Base-by-base conservation (phyloP, 2,888 invertebrate genomes). In the Thymelicus sylvestris region DNA sequence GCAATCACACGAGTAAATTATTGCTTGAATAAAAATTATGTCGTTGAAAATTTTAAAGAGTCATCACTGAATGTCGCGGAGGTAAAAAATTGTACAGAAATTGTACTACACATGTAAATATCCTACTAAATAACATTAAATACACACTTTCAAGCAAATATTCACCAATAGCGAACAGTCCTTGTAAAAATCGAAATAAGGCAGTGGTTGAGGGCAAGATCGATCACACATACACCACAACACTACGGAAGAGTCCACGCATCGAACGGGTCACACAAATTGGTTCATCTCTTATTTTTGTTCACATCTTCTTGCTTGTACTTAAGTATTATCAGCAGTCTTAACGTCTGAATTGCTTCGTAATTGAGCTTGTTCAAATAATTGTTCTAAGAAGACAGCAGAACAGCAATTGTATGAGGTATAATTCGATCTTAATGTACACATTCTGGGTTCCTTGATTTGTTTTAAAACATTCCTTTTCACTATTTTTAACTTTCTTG, bases 21-120 rank as follows among this genome's bases (percentile, higher is more conserved):
- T 70, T 71, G 70, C 70, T 71, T 55, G 66, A 66, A 47, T 24
- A 57, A 57, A 6, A 52, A 69, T 57, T 48, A 62, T 44, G 61
- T 66, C 41, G n/a, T 70, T 44, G 65, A 66, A 65, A 65, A 5
- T 39, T 70, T 66, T 39, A 57, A 69, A 57, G 31, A 69, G 47
- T 69, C 59, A 66, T 55, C 62, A 59, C 59, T 48, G 24, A 52
- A 19, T 13, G 41, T 66, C 61, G 52, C 52, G 59, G 65, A 66
- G 65, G 65, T 66, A 70, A 70, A 70, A 70, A 70, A 50, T 44
- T 65, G 70, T 70, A 66, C 70, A 70, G n/a, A 60, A 50, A 66
- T 70, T 66, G 70, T 70, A 66, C 65, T 65, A 65, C 59, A 70
- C 52, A 69, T 68, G 47, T 48, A 69, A 64, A 69, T 57, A 63